These are phyloP conservation scores for Marcusenius ussheri DNA, from an alignment of 2,113 vertebrate genomes.

Conservation along the genomic window DNA sequence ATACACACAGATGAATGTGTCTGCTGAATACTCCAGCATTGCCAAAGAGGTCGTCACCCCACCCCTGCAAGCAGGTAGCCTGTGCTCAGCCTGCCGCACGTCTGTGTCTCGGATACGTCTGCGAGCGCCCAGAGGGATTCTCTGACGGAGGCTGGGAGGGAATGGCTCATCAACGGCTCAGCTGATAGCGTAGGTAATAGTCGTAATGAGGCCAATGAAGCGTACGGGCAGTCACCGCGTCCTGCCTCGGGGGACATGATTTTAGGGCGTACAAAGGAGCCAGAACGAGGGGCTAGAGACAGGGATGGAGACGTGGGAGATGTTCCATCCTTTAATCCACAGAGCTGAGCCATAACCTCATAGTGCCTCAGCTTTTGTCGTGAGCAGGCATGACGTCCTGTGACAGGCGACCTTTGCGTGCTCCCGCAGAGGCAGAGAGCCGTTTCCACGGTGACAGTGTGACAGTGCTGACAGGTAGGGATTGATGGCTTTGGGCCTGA, in stretches of 20 bases:
- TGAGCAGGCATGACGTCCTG: not conserved
- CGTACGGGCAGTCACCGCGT: not conserved
- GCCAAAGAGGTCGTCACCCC: not conserved
- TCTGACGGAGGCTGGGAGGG: not conserved
- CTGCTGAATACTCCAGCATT: not conserved
- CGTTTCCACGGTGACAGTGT: conserved; percentile 14
- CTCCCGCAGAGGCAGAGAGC: not conserved
- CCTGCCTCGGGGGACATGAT: not conserved
- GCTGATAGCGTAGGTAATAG: not conserved
- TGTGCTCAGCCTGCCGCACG: not conserved
- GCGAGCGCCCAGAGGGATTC: not conserved
- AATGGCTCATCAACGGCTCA: not conserved
- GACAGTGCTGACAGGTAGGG: not conserved
- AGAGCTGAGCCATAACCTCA: not conserved
- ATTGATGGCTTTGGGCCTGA: not conserved
- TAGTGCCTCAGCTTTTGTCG: not conserved
- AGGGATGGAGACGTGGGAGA: not conserved
- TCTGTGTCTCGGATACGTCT: not conserved
- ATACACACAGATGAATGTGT: not conserved
- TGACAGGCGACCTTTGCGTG: conserved; percentile 7
- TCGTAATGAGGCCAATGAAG: not conserved
- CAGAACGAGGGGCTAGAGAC: not conserved
- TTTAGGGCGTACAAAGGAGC: not conserved
- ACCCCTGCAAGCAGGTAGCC: not conserved
- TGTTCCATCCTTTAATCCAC: not conserved